Conservation (phyloP, 2,888 invertebrate species). For the Petrophora chlorosata region DNA sequence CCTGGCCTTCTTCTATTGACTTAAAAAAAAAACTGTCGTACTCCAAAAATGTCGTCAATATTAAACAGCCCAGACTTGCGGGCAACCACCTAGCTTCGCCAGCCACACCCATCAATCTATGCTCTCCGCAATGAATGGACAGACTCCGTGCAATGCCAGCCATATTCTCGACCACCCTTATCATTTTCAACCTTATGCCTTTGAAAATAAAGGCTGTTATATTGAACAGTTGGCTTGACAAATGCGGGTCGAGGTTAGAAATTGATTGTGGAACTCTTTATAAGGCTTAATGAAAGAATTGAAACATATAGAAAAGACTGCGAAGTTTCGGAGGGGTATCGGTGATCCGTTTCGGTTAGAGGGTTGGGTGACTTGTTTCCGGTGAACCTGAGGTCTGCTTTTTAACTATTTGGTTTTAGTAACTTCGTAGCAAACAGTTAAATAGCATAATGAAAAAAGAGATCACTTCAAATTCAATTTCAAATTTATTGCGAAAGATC, state of each 20-base stretch:
- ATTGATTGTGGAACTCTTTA: slow-evolving; percentile 79
- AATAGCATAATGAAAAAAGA: too few species aligned
- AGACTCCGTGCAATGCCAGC: slow-evolving; percentile 57
- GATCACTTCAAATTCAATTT: too few species aligned
- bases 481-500: too few species aligned
- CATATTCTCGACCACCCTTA: slow-evolving; percentile 26
- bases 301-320: slow-evolving; percentile 69
- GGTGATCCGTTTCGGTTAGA: slow-evolving; percentile 20
- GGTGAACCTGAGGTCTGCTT: background rate
- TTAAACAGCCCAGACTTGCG: slow-evolving; percentile 55
- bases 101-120: slow-evolving; percentile 77
- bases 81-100: slow-evolving; percentile 69
- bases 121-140: slow-evolving; percentile 79
- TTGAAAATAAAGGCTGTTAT: slow-evolving; percentile 33
- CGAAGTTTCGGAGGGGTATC: slow-evolving; percentile 15
- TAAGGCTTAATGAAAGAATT: slow-evolving; percentile 80
- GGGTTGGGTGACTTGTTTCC: background rate
- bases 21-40: too few species aligned
- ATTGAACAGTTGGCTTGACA: slow-evolving; percentile 36
- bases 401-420: too few species aligned
- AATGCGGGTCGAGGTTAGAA: slow-evolving; percentile 62
- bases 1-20: too few species aligned
- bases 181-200: slow-evolving; percentile 40
- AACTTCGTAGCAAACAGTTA: too few species aligned
- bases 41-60: slow-evolving; percentile 42